phyloP scores from a whole-genome alignment of 2,113 vertebrate species.

The Chloebia gouldiae region DNA sequence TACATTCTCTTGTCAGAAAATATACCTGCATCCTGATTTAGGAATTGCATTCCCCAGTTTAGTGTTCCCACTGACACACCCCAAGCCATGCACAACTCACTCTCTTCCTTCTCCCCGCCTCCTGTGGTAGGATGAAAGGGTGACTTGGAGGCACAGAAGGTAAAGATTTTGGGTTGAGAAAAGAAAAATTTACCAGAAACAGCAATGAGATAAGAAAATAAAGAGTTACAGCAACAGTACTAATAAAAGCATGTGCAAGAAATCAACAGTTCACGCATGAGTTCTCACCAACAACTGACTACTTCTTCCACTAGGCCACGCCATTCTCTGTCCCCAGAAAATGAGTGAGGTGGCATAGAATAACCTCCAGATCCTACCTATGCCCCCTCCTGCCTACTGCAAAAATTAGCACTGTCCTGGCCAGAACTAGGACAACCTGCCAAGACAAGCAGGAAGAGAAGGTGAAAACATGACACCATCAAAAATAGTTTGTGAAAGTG shows the following conservation, averaged over 20 bases:
- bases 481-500: not conserved
- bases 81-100: not conserved
- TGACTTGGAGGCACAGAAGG: not conserved
- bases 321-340: not conserved
- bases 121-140: not conserved
- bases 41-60: not conserved
- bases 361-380: not conserved
- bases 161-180: not conserved
- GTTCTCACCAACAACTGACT: not conserved
- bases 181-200: not conserved
- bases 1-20: not conserved
- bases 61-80: not conserved
- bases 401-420: not conserved
- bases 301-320: not conserved
- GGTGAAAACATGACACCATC: not conserved
- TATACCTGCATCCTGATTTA: not conserved
- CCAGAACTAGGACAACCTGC: not conserved
- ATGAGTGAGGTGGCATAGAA: not conserved
- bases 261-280: rapidly evolving
- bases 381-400: not conserved
- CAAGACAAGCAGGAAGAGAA: not conserved
- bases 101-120: rapidly evolving
- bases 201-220: not conserved
- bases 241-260: not conserved
- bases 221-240: not conserved